These are phyloP conservation scores for Autographa gamma DNA, from an alignment of 2,888 invertebrate genomes.

Conservation along the genomic window DNA sequence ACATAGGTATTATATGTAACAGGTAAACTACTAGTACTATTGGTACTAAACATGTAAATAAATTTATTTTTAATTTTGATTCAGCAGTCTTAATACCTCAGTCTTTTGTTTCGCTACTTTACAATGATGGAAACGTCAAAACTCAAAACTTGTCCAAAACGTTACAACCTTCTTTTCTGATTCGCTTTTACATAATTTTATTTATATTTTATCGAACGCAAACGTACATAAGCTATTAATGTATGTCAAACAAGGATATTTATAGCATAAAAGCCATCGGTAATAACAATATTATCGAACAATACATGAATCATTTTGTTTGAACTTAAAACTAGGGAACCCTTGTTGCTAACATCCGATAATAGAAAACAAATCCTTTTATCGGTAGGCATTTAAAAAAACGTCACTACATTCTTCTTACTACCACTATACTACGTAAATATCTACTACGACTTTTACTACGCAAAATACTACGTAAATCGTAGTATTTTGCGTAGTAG, in stretches of 20 bases:
- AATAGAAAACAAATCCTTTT: constrained; percentile 13
- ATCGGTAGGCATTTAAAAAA: constrained; percentile 6
- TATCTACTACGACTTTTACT: constrained; percentile 12
- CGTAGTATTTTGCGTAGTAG: constrained; percentile 5
- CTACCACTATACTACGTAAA: neutral
- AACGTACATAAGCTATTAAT: neutral
- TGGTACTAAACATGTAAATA: too few species aligned
- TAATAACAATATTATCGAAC: neutral
- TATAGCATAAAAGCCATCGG: neutral
- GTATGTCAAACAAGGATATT: neutral
- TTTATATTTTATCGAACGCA: neutral
- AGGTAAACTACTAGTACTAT: too few species aligned
- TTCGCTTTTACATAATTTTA: too few species aligned
- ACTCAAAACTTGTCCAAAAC: too few species aligned
- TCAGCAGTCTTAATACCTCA: too few species aligned
- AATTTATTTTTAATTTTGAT: constrained; percentile 42
- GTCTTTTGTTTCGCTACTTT: too few species aligned
- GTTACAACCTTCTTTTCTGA: too few species aligned
- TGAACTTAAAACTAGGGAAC: neutral
- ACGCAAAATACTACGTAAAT: constrained; percentile 13
- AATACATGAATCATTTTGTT: neutral
- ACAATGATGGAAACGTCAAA: too few species aligned
- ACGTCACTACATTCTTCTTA: constrained; percentile 1
- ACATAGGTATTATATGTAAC: too few species aligned
- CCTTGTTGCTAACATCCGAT: constrained; percentile 3